Conservation (phyloP, 1,140 invertebrate genomes). For the Bombus waltoni region DNA sequence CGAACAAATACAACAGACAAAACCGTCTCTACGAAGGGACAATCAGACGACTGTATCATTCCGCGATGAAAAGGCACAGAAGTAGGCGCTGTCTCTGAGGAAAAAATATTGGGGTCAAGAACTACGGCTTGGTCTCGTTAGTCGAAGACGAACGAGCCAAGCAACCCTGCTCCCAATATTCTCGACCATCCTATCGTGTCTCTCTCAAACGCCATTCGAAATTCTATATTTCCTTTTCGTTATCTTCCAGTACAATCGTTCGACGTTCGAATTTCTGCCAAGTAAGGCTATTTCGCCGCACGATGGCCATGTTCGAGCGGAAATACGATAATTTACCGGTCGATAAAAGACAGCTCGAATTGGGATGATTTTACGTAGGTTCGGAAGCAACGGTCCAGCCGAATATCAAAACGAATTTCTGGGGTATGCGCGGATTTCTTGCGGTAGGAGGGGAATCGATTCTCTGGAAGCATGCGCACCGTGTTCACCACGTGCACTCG, state of each 20-base stretch:
- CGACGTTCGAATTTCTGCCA: too few relatives aligned
- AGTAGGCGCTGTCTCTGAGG: slow-evolving; percentile 21
- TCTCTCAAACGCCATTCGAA: not conserved
- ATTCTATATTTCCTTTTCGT: not conserved
- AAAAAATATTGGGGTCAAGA: slow-evolving; percentile 40
- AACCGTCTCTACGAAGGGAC: not conserved
- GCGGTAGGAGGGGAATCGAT: slow-evolving; percentile 79
- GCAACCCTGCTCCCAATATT: not conserved
- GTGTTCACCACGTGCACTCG: slow-evolving; percentile 74
- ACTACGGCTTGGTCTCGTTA: slow-evolving; percentile 30
- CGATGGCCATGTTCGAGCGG: too few relatives aligned
- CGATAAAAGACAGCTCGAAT: slow-evolving; percentile 2
- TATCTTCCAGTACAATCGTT: too few relatives aligned
- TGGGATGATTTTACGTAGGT: slow-evolving; percentile 16
- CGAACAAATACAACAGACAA: not conserved
- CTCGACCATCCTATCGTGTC: not conserved
- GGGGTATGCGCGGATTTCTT: slow-evolving; percentile 52
- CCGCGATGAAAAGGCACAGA: not conserved
- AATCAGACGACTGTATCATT: not conserved
- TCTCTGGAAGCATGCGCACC: slow-evolving; percentile 75
- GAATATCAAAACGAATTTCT: slow-evolving; percentile 63
- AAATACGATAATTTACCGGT: not conserved
- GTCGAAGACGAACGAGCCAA: not conserved
- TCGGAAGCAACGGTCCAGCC: slow-evolving; percentile 42
- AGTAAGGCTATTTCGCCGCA: not conserved